Evolutionary conservation across 2,888 invertebrate genomes (phyloP), one percentile per base, ranked within the genome.

Genomic region (Trachelus iudaicus): DNA sequence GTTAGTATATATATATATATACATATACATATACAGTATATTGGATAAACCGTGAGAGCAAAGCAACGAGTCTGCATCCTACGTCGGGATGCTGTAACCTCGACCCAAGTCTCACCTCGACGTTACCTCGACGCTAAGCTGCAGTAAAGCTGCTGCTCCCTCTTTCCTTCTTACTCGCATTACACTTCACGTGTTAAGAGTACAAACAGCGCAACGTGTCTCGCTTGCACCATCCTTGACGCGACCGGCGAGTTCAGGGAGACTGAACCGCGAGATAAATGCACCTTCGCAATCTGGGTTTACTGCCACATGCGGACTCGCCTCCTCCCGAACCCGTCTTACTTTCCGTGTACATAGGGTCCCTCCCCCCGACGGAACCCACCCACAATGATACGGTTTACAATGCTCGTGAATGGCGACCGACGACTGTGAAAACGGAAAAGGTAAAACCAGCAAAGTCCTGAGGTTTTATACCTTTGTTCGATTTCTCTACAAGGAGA

Each of bases 261-360:
- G 23, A 56, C 23, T 23, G 56, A 23, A 56, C 56, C 56, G 75
- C 77, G 81, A 84, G 83, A 85, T 83, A 84, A 85, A 85, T 85
- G 85, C 84, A 79, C 82, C 81, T 76, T 83, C 78, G 84, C 83
- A 86, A 89, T 89, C 87, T 85, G 87, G 87, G 87, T 88, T 88
- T 89, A 87, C 86, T 84, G 83, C 85, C 83, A 82, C 81, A 82
- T 79, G 79, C 76, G 37, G 56, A 56, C 56, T 69, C 40, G 23
- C 69, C 4, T 3, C 0, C 3, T 12, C 35, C 35, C 12, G 68
- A 15, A 34, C 37, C 11, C 35, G 40, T 75, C 37, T 75, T 68
- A 33, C 33, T 34, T 75, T 33, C 12, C 33, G 30, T 40, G 31
- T 37, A 23, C 31, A 77, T 79, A 79, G 80, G 82, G 23, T 11